phyloP scores from a whole-genome alignment of 2,797 vertebrate species.

The Rhodeus uyekii region DNA sequence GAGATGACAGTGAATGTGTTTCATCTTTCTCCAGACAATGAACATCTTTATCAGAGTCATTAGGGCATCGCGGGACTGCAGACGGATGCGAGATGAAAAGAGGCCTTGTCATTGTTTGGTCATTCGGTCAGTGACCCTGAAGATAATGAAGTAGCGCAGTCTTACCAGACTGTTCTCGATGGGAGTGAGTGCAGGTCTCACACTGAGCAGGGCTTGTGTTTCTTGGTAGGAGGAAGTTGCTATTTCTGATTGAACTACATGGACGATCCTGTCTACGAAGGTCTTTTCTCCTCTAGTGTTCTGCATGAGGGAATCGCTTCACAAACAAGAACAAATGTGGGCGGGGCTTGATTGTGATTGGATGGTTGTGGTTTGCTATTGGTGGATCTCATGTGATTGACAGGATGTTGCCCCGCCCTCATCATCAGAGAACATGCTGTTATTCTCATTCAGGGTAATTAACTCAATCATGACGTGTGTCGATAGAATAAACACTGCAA shows the following conservation, averaged over 20 bases:
- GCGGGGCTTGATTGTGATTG: not conserved
- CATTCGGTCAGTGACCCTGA: constrained; percentile 1
- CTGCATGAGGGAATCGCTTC: not conserved
- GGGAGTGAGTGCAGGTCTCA: not conserved
- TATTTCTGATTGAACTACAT: constrained; percentile 22
- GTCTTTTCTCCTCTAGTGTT: not conserved
- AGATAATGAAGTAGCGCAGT: not conserved
- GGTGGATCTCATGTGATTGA: not conserved
- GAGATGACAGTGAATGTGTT: not conserved
- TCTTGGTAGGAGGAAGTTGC: constrained; percentile 25
- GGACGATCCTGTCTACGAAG: not conserved
- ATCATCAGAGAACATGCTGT: not conserved
- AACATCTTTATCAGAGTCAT: not conserved
- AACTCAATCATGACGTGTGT: not conserved
- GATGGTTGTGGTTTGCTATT: not conserved
- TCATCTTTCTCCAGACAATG: not conserved
- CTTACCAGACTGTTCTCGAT: constrained; percentile 27
- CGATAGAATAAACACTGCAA: too few species aligned
- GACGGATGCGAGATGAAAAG: not conserved
- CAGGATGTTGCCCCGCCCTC: not conserved
- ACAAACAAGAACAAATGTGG: not conserved
- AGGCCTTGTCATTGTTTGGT: not conserved
- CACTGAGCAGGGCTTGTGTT: not conserved
- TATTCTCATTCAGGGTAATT: not conserved
- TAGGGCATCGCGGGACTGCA: not conserved